These are phyloP conservation scores for Clarias pachynema DNA, from an alignment of 2,797 vertebrate genomes.

Conservation along the genomic window DNA sequence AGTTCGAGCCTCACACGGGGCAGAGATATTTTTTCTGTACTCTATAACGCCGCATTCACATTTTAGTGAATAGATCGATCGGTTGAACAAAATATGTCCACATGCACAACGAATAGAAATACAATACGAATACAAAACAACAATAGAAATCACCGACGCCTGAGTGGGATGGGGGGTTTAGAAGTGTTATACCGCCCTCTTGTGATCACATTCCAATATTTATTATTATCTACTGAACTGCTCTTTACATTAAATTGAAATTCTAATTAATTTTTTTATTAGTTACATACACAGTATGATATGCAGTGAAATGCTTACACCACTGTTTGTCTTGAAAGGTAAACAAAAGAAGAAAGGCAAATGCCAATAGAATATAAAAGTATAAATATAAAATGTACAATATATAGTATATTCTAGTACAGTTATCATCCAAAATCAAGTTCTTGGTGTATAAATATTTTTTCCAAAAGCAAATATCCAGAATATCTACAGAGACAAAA, in stretches of 20 bases:
- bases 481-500: neutral
- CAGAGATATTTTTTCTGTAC: neutral
- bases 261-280: too few relatives aligned
- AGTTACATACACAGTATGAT: too few relatives aligned
- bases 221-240: neutral
- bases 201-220: neutral
- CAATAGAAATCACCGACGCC: too few relatives aligned
- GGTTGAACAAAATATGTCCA: neutral
- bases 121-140: too few relatives aligned
- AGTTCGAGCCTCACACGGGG: conserved; percentile 61
- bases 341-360: too few relatives aligned
- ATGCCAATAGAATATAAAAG: too few relatives aligned
- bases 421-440: neutral
- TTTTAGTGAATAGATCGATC: neutral
- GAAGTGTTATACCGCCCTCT: conserved; percentile 5
- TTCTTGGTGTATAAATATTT: neutral
- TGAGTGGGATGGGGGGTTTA: neutral
- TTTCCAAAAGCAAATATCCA: neutral
- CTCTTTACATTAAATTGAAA: neutral
- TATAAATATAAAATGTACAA: too few relatives aligned
- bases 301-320: too few relatives aligned
- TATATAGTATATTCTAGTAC: too few relatives aligned
- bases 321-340: too few relatives aligned
- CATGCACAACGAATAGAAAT: too few relatives aligned
- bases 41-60: neutral